Percentiles rank a stretch among this genome's conserved stretches.
phyloP scores from a whole-genome alignment of 2,888 invertebrate genomes.

The Apantesis nais region DNA sequence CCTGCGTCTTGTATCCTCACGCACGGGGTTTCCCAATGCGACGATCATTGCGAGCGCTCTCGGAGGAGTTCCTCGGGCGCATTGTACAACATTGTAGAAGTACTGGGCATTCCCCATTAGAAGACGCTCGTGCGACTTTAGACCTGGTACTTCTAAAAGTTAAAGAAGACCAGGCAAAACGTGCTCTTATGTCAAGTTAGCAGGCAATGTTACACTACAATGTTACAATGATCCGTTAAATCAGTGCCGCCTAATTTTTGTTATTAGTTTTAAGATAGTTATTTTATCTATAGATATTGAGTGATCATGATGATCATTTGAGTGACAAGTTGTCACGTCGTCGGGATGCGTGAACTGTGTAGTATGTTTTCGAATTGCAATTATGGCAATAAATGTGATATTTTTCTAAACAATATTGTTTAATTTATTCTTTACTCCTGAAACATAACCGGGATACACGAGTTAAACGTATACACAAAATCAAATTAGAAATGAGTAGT shows the following conservation, averaged over 20 bases:
- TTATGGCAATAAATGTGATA: slow-evolving; percentile 83
- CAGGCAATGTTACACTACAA: slow-evolving; percentile 74
- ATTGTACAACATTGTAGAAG: slow-evolving; percentile 92
- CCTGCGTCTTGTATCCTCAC: slow-evolving; percentile 95
- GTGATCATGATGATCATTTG: slow-evolving; percentile 64
- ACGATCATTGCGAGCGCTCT: slow-evolving; percentile 92
- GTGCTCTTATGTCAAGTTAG: slow-evolving; percentile 58
- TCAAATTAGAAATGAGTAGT: too few species aligned
- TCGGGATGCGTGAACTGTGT: slow-evolving; percentile 79
- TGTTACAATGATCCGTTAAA: slow-evolving; percentile 78
- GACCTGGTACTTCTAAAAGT: slow-evolving; percentile 94
- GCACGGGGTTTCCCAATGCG: slow-evolving; percentile 93
- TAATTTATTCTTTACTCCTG: slow-evolving; percentile 43
- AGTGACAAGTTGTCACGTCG: slow-evolving; percentile 79
- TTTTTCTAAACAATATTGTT: slow-evolving; percentile 66
- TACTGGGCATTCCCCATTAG: slow-evolving; percentile 95
- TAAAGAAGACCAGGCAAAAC: slow-evolving; percentile 65
- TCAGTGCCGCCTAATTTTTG: slow-evolving; percentile 76
- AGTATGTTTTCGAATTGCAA: slow-evolving; percentile 84
- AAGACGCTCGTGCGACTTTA: slow-evolving; percentile 96
- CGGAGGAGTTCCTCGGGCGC: slow-evolving; percentile 89
- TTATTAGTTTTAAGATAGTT: slow-evolving; percentile 64
- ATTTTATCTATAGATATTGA: too few species aligned
- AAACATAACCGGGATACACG: slow-evolving; percentile 28
- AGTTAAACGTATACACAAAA: neutral